Base-by-base conservation (phyloP, 2,888 invertebrate species). In the Lasioglossum figueresi region DNA sequence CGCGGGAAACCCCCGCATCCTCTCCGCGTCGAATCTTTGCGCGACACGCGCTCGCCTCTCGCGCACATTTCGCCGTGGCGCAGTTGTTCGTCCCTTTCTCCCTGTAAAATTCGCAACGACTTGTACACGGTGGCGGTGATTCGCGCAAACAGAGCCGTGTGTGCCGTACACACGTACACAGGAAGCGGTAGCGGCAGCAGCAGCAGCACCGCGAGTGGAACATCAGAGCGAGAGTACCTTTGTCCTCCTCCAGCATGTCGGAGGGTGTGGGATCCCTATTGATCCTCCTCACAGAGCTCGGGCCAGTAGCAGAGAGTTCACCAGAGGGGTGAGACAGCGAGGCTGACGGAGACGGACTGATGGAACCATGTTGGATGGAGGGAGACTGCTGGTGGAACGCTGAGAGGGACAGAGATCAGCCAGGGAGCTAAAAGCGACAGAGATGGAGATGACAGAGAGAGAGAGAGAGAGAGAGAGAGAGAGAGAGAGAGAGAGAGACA, bases 211-310 rank as follows among this genome's bases (percentile, higher is more conserved):
- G 89, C 87, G 86, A 91, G 84, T 87, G 90, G 90, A 92, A 90
- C 88, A 90, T 89, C 92, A 88, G 90, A 83, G 85, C 82, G 34
- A 87, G n/a, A 90, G 91, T 89, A 91, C 89, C 88, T 91, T 92
- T 92, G 92, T 91, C 91, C 91, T 91, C 86, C 89, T 88, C 86
- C 85, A 83, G 85, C 86, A 80, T 80, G 90, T 90, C 84, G 88
- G 88, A 80, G 85, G 89, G 90, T 88, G 90, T 87, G 91, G 91
- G 91, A 93, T 93, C 92, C 91, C 93, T 92, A 93, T 93, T 93
- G 93, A 93, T 93, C 93, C 63, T 92, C 86, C 92, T 91, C 88
- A 86, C 85, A 91, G 89, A 90, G 89, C 89, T 87, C 84, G 88
- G 87, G 87, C 91, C 86, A 83, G 89, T 88, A 86, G 91, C 88